A percentile compares a stretch with the other conserved stretches of the same genome.
These are phyloP conservation scores for Anastrepha ludens DNA, from an alignment of 1,140 invertebrate species.

Conservation along the genomic window DNA sequence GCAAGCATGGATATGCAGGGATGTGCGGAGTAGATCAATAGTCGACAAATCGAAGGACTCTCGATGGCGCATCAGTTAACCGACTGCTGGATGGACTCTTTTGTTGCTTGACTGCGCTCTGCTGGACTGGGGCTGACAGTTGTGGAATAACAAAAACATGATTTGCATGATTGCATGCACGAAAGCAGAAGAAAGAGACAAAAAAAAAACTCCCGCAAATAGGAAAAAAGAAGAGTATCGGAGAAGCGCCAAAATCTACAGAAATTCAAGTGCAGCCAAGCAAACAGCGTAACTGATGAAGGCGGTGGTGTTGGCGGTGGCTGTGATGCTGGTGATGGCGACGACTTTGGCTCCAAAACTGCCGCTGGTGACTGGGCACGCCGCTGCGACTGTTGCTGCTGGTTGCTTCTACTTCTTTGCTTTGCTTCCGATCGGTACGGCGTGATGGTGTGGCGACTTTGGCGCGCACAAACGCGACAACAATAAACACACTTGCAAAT, in stretches of 20 bases:
- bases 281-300: slow-evolving; percentile 38
- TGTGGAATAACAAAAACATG: slow-evolving; percentile 51
- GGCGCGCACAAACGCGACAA: slow-evolving; percentile 50
- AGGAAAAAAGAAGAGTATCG: background rate
- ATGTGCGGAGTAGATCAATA: background rate
- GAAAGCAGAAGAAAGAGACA: background rate
- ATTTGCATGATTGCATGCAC: slow-evolving; percentile 54
- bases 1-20: background rate
- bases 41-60: slow-evolving; percentile 24
- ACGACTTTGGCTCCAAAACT: background rate
- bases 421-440: background rate
- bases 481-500: slow-evolving; percentile 52
- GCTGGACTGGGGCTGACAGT: slow-evolving; percentile 34
- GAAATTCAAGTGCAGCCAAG: slow-evolving; percentile 42
- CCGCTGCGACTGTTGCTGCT: background rate
- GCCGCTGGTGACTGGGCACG: background rate
- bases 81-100: background rate
- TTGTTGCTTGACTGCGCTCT: slow-evolving; percentile 18
- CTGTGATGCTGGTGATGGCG: background rate
- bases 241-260: background rate
- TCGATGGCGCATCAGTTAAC: background rate
- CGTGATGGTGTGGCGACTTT: slow-evolving; percentile 13
- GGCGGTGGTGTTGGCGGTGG: background rate
- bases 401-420: background rate
- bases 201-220: too few species aligned